Evolutionary conservation across 2,797 vertebrate genomes (phyloP), one percentile per base, ranked within the genome.

Genomic region (Sebastes paucispinis): DNA sequence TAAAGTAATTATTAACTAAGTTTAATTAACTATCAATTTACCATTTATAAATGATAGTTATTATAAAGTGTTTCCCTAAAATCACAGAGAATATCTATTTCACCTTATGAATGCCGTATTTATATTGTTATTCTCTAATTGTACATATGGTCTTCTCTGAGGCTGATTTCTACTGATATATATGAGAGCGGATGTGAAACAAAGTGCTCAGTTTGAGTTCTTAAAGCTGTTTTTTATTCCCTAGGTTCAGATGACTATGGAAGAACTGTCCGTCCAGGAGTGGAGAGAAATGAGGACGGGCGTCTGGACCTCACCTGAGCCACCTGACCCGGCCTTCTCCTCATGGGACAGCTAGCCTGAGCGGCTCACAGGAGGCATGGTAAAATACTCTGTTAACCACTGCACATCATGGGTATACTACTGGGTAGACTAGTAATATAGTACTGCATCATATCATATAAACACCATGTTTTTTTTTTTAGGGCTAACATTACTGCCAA

Each of bases 261-360:
- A 79, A 27, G 63, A 65, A 8, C 66, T 34, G 64, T 80, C 14
- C 7, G 32, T 64, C 20, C 65, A 73, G 36, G 72, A 72, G 55
- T 60, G 83, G 91, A 34, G 36, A 43, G 69, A 74, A 68, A 73
- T 54, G 76, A 78, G 69, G 77, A 76, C 81, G 55, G 60, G 59
- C 66, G 75, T 66, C 34, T 85, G 88, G 90, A 85, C 73, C 55
- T 88, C 80, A 83, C 22, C 79, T 74, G 84, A 89, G 62, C 89
- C 90, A 11, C 91, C 93, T 4, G 91, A 88, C 69, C 83, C 83
- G 11, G 32, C 55, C 52, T 5, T 24, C 66, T 55, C 62, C 58
- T 20, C 27, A 20, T 24, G 75, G 65, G 54, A 29, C 68, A 60
- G 57, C 63, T 10, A 34, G 75, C 43, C 69, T 32, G 54, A 47